Evolutionary conservation across 2,888 invertebrate genomes (phyloP), one percentile per base, ranked within the genome.

Genomic region (Oxycera nigricornis): DNA sequence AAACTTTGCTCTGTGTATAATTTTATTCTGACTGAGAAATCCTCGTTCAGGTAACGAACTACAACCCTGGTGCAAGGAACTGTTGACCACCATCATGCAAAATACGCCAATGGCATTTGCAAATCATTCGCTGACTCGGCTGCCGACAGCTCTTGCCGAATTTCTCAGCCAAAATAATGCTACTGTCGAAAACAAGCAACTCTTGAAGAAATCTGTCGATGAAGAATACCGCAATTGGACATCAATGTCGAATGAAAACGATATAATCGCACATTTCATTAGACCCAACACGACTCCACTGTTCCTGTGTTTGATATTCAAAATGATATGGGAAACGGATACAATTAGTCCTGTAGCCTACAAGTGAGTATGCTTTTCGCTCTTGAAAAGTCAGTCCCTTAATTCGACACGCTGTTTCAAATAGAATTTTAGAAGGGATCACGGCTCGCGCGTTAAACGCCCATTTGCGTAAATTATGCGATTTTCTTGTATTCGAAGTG

Each of bases 31-130:
- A n/a, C n/a, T n/a, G n/a, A n/a, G n/a, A n/a, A 65, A 39, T 11
- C 14, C 14, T n/a, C 3, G 62, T 61, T 6, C 30, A 80, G 84
- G 85, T 0, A 85, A 85, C 76, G 85, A 85, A 26, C 78, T 85
- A 55, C 84, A 83, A 62, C 90, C 91, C 1, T 97, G 97, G 90
- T 96, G 96, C 80, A 94, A 94, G 81, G 97, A 98, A 80, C 87
- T 98, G 24, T 86, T 98, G 4, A 91, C 91, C 0, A 93, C 94
- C 0, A 95, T 98, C 24, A 94, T 95, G 90, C 94, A 95, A 78
- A 94, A 94, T 82, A 98, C 97, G 0, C 97, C 97, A 0, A 97
- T 97, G 83, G 92, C 94, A 80, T 98, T 97, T 97, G 95, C 97
- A 0, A 91, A 93, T 76, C 96, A 96, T 83, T 97, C 96, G 0